Base-by-base conservation (phyloP, 2,888 invertebrate species). In the Parelbella ahira region DNA sequence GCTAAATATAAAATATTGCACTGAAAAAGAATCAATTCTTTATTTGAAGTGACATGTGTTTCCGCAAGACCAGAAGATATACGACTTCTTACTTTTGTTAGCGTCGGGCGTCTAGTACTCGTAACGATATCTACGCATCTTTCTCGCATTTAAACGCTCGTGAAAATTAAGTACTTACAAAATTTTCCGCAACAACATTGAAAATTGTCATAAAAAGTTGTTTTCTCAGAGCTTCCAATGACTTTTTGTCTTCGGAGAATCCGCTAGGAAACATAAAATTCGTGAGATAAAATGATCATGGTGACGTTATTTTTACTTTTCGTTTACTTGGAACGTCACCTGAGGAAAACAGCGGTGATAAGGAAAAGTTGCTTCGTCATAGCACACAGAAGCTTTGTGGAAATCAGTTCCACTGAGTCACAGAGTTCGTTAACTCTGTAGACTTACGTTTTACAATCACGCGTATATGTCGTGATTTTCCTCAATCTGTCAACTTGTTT, bases 161-260 rank as follows among this genome's bases (percentile, higher is more conserved):
- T n/a, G n/a, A n/a, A n/a, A n/a, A n/a, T n/a, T n/a, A n/a, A n/a
- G n/a, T n/a, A 4, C 20, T 20, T 20, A 4, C 6, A 6, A 30
- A 23, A 34, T 34, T 34, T 34, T 23, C 33, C 33, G 23, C 15
- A 34, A 34, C 33, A 12, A 23, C 9, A 12, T 32, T n/a, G n/a
- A 15, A 23, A 34, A 34, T 24, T 34, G 13, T 3, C 1, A n/a
- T 12, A 20, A 37, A n/a, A n/a, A n/a, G n/a, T n/a, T n/a, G n/a
- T n/a, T n/a, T n/a, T 1, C 7, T 15, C 12, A 13, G 24, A 21
- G 10, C 0, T 12, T 13, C 21, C 28, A 28, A 28, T 37, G 6
- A 4, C 19, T 21, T 12, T 23, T 37, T 4, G 4, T 5, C 10
- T 21, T 38, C 21, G 13, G 10, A 38, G 37, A 29, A 38, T 38